Base-by-base conservation (phyloP, 1,140 invertebrate genomes). In the Bombus sibiricus region DNA sequence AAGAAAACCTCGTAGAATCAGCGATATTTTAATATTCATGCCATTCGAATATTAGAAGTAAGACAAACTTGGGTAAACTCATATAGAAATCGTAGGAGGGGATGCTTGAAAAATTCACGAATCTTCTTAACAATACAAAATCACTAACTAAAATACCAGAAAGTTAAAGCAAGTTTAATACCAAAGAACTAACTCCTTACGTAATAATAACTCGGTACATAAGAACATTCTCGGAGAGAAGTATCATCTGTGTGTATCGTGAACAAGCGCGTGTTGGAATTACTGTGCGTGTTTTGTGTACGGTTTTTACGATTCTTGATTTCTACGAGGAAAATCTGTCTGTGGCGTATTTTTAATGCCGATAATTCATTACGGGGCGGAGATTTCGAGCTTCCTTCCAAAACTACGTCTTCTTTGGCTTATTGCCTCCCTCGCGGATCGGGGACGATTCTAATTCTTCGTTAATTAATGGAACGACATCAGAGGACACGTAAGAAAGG, bases 391-490 rank as follows among this genome's bases (percentile, higher is more conserved):
- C 25, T 43, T 85, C 32, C 25, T n/a, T 32, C 9, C 71, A 22
- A 57, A 64, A 34, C 5, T 43, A 71, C 64, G 37, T 34, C 74
- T 78, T 72, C 69, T 43, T 53, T 25, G 47, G 43, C 59, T 75
- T 75, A 74, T 81, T 81, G 84, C 57, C 34, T 81, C 15, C 9
- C 34, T 22, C 9, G 75, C 28, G 68, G 18, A 53, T 53, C 34
- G 53, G 78, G 64, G 85, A 81, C 78, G 90, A 91, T 91, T 92
- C 90, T 93, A 92, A 93, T 93, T 93, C 88, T 77, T 86, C 85
- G 82, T 89, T 93, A 92, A 93, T 93, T 93, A 93, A 93, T 93
- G 91, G 83, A 90, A 83, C 87, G 83, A 81, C 83, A 81, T 83
- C 88, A 73, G 82, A 81, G 82, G 85, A 87, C 85, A 84, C 87